These are phyloP conservation scores for Psittacula echo DNA, from an alignment of 2,797 vertebrate genomes.

Conservation along the genomic window DNA sequence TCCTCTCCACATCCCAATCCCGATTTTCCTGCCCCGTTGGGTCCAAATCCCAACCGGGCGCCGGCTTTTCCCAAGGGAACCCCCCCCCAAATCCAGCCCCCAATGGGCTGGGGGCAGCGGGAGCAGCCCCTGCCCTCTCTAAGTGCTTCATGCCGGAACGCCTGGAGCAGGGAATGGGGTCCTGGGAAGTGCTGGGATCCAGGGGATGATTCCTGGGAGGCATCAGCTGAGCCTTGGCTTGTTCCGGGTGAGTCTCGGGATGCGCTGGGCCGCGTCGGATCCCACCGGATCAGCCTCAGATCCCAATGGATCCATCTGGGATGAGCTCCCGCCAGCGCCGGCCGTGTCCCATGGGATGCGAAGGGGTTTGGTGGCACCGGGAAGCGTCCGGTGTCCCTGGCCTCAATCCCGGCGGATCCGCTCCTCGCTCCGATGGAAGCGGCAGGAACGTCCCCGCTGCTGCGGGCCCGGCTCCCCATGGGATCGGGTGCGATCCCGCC, in stretches of 20 bases:
- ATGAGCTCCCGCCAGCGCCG: neutral
- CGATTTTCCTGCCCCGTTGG: too few relatives aligned
- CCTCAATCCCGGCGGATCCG: neutral
- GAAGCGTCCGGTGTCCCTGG: neutral
- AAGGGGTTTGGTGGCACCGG: fast-evolving
- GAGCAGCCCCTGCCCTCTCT: neutral
- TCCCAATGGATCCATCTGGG: fast-evolving
- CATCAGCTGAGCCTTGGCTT: neutral
- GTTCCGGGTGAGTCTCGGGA: too few relatives aligned
- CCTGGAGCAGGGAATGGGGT: neutral
- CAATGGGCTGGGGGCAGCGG: neutral
- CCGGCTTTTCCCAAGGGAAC: neutral
- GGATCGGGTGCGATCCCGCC: neutral
- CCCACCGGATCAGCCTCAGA: too few relatives aligned
- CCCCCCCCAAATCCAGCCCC: neutral
- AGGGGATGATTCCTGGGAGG: neutral
- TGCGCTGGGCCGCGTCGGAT: fast-evolving
- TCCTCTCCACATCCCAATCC: too few relatives aligned
- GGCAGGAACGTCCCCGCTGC: too few relatives aligned
- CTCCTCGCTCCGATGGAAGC: neutral
- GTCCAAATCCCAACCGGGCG: neutral
- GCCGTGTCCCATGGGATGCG: fast-evolving
- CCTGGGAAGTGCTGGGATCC: neutral
- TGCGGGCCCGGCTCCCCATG: too few relatives aligned
- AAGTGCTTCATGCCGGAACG: neutral